These are phyloP conservation scores for Orbicella faveolata DNA, from an alignment of 64 coral and sea anemone genomes.

Conservation along the genomic window DNA sequence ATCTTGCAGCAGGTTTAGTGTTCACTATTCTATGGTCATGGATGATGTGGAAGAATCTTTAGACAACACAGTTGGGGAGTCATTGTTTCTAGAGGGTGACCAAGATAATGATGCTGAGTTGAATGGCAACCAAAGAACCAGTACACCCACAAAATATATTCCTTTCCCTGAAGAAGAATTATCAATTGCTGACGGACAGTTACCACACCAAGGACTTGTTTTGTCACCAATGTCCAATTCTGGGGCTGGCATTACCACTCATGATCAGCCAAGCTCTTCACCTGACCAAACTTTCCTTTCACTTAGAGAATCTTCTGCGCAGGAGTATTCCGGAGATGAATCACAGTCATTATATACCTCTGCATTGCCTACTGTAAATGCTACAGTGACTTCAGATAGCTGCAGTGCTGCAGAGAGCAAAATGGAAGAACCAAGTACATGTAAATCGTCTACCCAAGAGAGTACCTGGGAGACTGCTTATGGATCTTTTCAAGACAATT, in stretches of 20 bases:
- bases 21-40: not conserved
- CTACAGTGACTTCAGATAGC: conserved; percentile 12
- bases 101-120: not conserved
- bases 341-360: conserved; percentile 19
- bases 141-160: not conserved
- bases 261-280: not conserved
- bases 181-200: not conserved
- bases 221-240: conserved; percentile 4
- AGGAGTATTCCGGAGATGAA: not conserved
- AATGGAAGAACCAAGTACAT: not conserved
- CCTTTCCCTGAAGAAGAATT: not conserved
- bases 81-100: conserved; percentile 16
- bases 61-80: not conserved
- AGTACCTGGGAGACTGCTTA: not conserved
- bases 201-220: not conserved
- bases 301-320: not conserved
- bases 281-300: not conserved
- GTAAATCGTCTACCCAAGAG: not conserved
- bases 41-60: too few relatives aligned
- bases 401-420: not conserved
- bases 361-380: not conserved
- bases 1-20: not conserved
- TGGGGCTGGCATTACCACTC: not conserved
- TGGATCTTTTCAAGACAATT: not conserved
- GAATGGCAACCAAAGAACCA: conserved; percentile 14